Conservation (phyloP, 2,797 vertebrate species). For the Oryzias dopingdopingensis region DNA sequence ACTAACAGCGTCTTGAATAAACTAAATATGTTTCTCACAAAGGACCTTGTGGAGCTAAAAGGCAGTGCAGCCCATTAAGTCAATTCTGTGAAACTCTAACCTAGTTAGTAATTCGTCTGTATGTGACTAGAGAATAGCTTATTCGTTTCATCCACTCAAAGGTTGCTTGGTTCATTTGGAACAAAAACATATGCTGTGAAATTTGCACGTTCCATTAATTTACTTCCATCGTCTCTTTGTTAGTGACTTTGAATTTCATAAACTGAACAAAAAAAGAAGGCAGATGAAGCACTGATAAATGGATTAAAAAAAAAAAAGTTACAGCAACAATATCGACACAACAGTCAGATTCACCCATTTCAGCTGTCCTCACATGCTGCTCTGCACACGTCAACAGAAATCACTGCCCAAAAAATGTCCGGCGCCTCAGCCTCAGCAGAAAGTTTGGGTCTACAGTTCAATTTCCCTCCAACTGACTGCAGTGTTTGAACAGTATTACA, state of each 20-base stretch:
- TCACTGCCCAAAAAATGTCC: slow-evolving; percentile 11
- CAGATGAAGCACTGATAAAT: not conserved
- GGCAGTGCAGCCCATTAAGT: slow-evolving; percentile 52
- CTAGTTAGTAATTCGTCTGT: slow-evolving; percentile 51
- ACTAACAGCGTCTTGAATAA: slow-evolving; percentile 42
- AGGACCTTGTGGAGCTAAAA: slow-evolving; percentile 41
- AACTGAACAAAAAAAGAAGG: slow-evolving; percentile 9
- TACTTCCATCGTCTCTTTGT: slow-evolving; percentile 30
- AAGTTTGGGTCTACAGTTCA: slow-evolving; percentile 30
- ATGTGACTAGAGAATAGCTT: slow-evolving; percentile 38
- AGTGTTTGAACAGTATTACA: slow-evolving; percentile 54
- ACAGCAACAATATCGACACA: slow-evolving; percentile 5
- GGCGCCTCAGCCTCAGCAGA: slow-evolving; percentile 22
- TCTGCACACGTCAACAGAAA: slow-evolving; percentile 8
- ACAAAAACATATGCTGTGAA: slow-evolving; percentile 30
- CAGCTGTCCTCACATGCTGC: not conserved
- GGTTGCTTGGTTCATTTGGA: slow-evolving; percentile 27
- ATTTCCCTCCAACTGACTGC: slow-evolving; percentile 32
- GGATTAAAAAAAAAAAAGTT: slow-evolving; percentile 15
- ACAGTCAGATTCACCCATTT: slow-evolving; percentile 12
- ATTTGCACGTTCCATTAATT: slow-evolving; percentile 42
- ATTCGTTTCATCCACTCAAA: slow-evolving; percentile 50
- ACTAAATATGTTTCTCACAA: slow-evolving; percentile 32
- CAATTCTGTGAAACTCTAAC: slow-evolving; percentile 59
- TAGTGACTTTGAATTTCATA: slow-evolving; percentile 24